Base-by-base conservation (phyloP, 2,888 invertebrate genomes). In the Metopia argyrocephala region DNA sequence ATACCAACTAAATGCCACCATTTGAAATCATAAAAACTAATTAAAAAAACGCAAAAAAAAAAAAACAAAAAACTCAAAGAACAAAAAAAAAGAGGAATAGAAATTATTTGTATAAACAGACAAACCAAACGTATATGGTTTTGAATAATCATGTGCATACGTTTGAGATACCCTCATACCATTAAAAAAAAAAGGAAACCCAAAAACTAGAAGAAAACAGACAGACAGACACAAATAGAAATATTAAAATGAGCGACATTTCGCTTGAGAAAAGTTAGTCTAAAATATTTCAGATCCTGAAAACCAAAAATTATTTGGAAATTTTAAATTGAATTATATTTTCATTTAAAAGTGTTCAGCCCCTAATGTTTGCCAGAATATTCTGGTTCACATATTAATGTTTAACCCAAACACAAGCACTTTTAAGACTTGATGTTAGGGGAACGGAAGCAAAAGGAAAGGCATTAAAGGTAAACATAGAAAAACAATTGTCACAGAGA, bases 11-110 rank as follows among this genome's bases (percentile, higher is more conserved):
- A 79, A 66, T 79, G 45, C 61, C 54, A 52, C 31, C 48, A 75
- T 68, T 57, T 66, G 31, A 71, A 75, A 50, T 18, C 38, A 75
- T 75, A 65, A 74, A 12, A 65, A 75, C 69, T 79, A 75, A 75
- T 79, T 75, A 57, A 46, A 52, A 75, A n/a, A 25, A 68, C 56
- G 54, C n/a, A 56, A 5, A n/a, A 52, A 68, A 61, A 20, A 9
- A 65, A 48, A 69, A n/a, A 28, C 12, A 46, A 48, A 48, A 48
- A 25, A 54, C 2, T 23, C 50, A 25, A 65, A 28, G 31, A 23
- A 52, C 7, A 18, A 31, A 31, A 28, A 27, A 56, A 6, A 61
- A 12, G 27, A 21, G 21, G 6, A 56, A 62, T 54, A 28, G 2
- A 38, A 64, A 48, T 46, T 65, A 25, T 65, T 28, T 23, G 31